These are phyloP conservation scores for Limanda limanda DNA, from an alignment of 2,113 vertebrate species.

Conservation along the genomic window DNA sequence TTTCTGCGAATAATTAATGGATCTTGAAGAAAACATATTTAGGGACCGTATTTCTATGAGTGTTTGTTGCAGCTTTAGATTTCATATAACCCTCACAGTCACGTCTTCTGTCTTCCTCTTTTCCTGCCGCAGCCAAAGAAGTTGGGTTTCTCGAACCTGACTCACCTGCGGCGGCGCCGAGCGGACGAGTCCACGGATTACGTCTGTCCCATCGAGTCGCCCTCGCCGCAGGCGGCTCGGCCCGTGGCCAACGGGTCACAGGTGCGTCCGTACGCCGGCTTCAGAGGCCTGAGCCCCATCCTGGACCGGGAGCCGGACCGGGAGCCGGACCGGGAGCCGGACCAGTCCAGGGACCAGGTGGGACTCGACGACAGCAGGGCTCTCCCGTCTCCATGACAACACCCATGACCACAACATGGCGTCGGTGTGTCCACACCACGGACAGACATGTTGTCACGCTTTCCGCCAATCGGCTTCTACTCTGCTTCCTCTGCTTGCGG, in stretches of 20 bases:
- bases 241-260: slow-evolving; percentile 78
- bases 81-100: too few species aligned
- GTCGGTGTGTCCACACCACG: background rate
- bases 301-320: slow-evolving; percentile 84
- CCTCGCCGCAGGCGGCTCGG: slow-evolving; percentile 27
- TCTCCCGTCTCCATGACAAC: slow-evolving; percentile 72
- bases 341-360: slow-evolving; percentile 82
- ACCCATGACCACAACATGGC: slow-evolving; percentile 2
- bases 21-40: too few species aligned
- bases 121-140: slow-evolving; percentile 90
- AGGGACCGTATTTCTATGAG: too few species aligned
- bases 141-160: slow-evolving; percentile 92
- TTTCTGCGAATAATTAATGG: too few species aligned
- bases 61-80: too few species aligned
- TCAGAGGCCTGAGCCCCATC: slow-evolving; percentile 83
- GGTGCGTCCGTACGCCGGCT: slow-evolving; percentile 79
- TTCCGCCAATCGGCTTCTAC: slow-evolving; percentile 31
- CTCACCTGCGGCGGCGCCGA: slow-evolving; percentile 91
- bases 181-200: slow-evolving; percentile 93
- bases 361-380: slow-evolving; percentile 74
- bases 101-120: background rate
- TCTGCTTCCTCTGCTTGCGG: slow-evolving; percentile 78
- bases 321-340: slow-evolving; percentile 76
- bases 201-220: slow-evolving; percentile 89
- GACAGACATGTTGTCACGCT: slow-evolving; percentile 23